Percentiles rank a stretch among this genome's conserved stretches.
These are phyloP conservation scores for Phalloptychus januarius DNA, from an alignment of 2,797 vertebrate genomes.

Conservation along the genomic window DNA sequence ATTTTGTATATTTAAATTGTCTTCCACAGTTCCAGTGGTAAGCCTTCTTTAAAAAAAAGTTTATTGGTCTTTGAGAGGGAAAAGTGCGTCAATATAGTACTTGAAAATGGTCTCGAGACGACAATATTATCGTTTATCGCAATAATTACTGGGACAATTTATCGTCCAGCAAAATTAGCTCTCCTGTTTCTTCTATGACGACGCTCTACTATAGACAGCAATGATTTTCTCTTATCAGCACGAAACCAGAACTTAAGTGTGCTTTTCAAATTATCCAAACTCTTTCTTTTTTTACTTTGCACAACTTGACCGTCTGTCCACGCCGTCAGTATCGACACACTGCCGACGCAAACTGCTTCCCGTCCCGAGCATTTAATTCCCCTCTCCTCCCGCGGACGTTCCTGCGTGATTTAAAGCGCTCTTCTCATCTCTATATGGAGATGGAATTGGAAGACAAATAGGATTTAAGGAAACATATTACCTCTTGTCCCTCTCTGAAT, in stretches of 20 bases:
- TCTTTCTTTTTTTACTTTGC: slow-evolving; percentile 24
- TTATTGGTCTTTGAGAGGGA: too few relatives aligned
- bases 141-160: too few relatives aligned
- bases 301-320: slow-evolving; percentile 34
- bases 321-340: slow-evolving; percentile 51
- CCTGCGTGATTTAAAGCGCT: slow-evolving; percentile 72
- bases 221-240: background rate
- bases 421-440: slow-evolving; percentile 71
- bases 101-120: too few relatives aligned
- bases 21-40: too few relatives aligned
- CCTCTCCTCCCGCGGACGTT: slow-evolving; percentile 59
- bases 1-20: too few relatives aligned
- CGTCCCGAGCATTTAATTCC: slow-evolving; percentile 59
- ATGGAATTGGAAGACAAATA: slow-evolving; percentile 81
- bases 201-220: background rate
- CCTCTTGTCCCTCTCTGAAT: slow-evolving; percentile 80
- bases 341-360: slow-evolving; percentile 57
- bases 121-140: too few relatives aligned
- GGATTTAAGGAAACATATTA: slow-evolving; percentile 80
- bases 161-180: too few relatives aligned
- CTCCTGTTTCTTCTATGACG: background rate
- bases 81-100: too few relatives aligned
- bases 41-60: too few relatives aligned
- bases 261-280: slow-evolving; percentile 12
- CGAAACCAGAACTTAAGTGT: background rate